Percentiles rank a stretch among this genome's conserved stretches.
Conservation (phyloP, 2,113 vertebrate genomes). For the Corvus moneduloides region DNA sequence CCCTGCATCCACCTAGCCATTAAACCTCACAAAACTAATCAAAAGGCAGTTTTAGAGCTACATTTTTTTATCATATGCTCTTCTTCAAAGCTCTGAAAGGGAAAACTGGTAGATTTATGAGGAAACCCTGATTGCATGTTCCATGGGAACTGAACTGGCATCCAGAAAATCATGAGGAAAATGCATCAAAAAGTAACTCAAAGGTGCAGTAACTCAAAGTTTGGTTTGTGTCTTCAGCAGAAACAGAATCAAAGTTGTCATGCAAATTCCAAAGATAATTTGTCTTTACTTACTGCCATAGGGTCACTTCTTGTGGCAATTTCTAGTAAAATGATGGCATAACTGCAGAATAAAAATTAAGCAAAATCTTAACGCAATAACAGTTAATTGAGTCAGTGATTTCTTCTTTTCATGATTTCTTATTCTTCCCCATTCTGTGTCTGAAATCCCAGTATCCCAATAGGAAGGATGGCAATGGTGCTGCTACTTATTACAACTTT, state of each 20-base stretch:
- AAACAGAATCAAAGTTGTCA: not conserved
- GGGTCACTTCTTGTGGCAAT: slow-evolving; percentile 80
- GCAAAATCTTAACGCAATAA: not conserved
- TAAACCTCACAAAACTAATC: not conserved
- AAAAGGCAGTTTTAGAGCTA: not conserved
- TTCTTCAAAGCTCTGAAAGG: not conserved
- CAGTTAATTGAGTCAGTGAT: not conserved
- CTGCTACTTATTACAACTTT: not conserved
- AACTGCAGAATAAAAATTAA: slow-evolving; percentile 69
- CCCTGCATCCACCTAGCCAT: not conserved
- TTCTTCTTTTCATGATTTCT: not conserved
- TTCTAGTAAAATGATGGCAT: slow-evolving; percentile 85
- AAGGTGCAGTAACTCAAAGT: not conserved
- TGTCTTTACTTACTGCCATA: slow-evolving; percentile 73
- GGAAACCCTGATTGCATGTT: not conserved
- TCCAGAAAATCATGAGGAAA: not conserved
- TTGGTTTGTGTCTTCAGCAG: not conserved
- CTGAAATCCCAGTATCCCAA: not conserved
- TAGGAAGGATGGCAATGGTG: not conserved
- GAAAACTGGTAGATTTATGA: not conserved
- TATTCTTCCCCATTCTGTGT: not conserved
- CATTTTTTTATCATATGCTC: not conserved
- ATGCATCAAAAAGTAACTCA: not conserved
- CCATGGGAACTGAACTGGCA: not conserved
- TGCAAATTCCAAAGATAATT: not conserved